These are phyloP conservation scores for Drosophila nigromelanica DNA, from an alignment of 1,140 invertebrate genomes.

Conservation along the genomic window DNA sequence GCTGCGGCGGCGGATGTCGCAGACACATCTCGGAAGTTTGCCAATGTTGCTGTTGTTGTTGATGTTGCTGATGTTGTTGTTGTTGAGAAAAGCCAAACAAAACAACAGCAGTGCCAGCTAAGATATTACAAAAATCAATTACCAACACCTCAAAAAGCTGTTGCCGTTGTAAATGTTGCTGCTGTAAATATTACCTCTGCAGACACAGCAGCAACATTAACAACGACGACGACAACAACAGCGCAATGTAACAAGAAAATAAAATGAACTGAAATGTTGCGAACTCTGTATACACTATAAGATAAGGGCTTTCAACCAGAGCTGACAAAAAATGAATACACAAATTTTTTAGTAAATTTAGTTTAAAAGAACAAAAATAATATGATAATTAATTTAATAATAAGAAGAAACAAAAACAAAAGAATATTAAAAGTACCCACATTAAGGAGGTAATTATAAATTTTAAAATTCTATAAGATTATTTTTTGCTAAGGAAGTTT, in stretches of 20 bases:
- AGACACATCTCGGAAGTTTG: slow-evolving; percentile 79
- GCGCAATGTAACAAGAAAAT: slow-evolving; percentile 16
- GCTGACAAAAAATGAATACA: too few species aligned
- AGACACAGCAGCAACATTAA: slow-evolving; percentile 68
- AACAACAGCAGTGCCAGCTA: slow-evolving; percentile 67
- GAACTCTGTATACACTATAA: slow-evolving; percentile 16
- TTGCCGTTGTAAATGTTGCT: slow-evolving; percentile 56
- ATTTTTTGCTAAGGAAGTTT: too few species aligned
- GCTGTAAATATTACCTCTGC: slow-evolving; percentile 31
- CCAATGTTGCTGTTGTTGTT: slow-evolving; percentile 40
- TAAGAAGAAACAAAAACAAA: too few species aligned
- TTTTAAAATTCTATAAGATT: too few species aligned
- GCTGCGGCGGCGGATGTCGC: slow-evolving; percentile 69
- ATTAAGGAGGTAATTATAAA: too few species aligned
- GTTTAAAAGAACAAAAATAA: too few species aligned
- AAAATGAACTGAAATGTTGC: background rate
- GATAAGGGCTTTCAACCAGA: too few species aligned
- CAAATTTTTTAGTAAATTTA: too few species aligned
- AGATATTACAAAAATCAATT: slow-evolving; percentile 83
- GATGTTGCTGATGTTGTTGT: slow-evolving; percentile 31
- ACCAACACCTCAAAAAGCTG: slow-evolving; percentile 80
- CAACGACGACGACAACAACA: slow-evolving; percentile 55
- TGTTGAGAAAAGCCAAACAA: slow-evolving; percentile 70
- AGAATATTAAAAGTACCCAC: too few species aligned
- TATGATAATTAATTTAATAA: too few species aligned